phyloP scores from a whole-genome alignment of 2,113 vertebrate genomes.

The Lepisosteus osseus region DNA sequence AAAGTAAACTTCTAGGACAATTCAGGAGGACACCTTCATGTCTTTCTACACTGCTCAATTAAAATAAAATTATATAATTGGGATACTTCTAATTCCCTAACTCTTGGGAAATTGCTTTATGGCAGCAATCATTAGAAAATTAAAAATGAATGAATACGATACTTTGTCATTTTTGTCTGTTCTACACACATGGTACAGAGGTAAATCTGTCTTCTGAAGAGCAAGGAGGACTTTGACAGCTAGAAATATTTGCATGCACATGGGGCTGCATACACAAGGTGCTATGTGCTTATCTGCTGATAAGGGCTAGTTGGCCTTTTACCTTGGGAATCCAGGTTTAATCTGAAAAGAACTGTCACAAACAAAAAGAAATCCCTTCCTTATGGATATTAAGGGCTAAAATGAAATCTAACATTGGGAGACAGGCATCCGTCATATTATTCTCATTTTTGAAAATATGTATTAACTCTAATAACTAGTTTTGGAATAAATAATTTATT shows the following conservation, averaged over 20 bases:
- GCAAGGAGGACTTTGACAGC: constrained; percentile 26
- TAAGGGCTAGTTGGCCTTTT: constrained; percentile 47
- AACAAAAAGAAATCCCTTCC: constrained; percentile 39
- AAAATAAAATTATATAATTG: no score
- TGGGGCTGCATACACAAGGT: constrained; percentile 37
- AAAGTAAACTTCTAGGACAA: no score
- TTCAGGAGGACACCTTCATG: no score
- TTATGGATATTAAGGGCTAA: constrained; percentile 32
- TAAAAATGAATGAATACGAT: no score
- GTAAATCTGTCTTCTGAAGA: neutral
- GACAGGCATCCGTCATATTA: constrained; percentile 47
- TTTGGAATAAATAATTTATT: constrained; percentile 30
- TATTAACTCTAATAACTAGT: constrained; percentile 35
- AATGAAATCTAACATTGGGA: constrained; percentile 37
- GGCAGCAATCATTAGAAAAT: no score
- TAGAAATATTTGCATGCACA: constrained; percentile 43
- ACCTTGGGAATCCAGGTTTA: constrained; percentile 42
- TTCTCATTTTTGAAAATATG: constrained; percentile 41
- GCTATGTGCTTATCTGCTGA: constrained; percentile 43
- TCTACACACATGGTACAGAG: neutral
- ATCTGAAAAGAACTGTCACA: constrained; percentile 40
- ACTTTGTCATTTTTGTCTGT: no score
- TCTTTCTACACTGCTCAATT: no score
- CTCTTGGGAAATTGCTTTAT: no score
- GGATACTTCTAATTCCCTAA: no score